A percentile compares a stretch with the other conserved stretches of the same genome.
phyloP scores from a whole-genome alignment of 2,797 vertebrate genomes.

The Acanthiza pusilla region DNA sequence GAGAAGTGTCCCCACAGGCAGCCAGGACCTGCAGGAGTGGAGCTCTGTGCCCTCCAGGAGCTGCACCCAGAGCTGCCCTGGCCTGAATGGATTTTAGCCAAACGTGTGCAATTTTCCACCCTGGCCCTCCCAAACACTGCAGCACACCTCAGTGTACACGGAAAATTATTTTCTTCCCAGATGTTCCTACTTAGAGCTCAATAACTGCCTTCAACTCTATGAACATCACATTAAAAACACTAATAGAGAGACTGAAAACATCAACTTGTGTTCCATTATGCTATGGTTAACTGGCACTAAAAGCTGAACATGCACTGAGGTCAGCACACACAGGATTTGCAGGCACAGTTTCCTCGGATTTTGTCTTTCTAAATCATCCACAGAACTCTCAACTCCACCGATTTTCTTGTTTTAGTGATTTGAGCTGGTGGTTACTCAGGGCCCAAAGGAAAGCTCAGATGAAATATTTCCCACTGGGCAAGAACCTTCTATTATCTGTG shows the following conservation, averaged over 20 bases:
- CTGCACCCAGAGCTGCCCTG: background rate
- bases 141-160: background rate
- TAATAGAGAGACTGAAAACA: background rate
- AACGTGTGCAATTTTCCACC: background rate
- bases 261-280: background rate
- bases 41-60: background rate
- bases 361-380: background rate
- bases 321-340: background rate
- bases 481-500: background rate
- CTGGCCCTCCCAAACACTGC: background rate
- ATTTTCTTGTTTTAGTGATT: constrained; percentile 56
- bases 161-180: constrained; percentile 27
- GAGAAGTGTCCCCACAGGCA: background rate
- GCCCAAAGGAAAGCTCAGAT: constrained; percentile 36
- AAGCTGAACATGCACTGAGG: background rate
- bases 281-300: background rate
- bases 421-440: constrained; percentile 64
- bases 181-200: constrained; percentile 16
- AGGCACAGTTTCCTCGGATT: background rate
- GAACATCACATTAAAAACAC: background rate
- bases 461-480: background rate
- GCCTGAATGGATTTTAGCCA: background rate
- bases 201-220: background rate
- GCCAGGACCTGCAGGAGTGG: background rate
- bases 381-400: background rate